A percentile compares a stretch with the other conserved stretches of the same genome.
These are phyloP conservation scores for Dendrolimus kikuchii DNA, from an alignment of 1,140 invertebrate genomes.

Conservation along the genomic window DNA sequence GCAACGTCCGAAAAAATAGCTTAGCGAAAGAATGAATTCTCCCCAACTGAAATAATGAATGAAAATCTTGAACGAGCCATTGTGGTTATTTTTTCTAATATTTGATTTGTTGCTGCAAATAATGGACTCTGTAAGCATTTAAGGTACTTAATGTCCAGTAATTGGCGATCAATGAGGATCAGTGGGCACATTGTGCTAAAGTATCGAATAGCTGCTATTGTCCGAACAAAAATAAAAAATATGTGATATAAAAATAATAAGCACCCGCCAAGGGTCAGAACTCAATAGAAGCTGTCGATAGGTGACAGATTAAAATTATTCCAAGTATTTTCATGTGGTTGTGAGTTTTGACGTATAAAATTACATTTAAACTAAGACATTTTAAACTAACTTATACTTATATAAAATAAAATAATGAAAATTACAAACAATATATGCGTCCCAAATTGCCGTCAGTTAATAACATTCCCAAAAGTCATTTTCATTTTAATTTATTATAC, in stretches of 20 bases:
- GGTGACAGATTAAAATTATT: slow-evolving; percentile 31
- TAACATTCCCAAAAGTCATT: too few species aligned
- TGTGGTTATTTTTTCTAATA: slow-evolving; percentile 54
- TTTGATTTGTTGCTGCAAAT: slow-evolving; percentile 71
- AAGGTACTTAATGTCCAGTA: slow-evolving; percentile 72
- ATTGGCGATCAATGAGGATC: slow-evolving; percentile 72
- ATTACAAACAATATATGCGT: too few species aligned
- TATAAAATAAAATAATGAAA: too few species aligned
- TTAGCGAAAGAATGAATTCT: slow-evolving; percentile 55
- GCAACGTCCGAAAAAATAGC: slow-evolving; percentile 42
- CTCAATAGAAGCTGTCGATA: slow-evolving; percentile 48
- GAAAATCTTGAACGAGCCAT: slow-evolving; percentile 56
- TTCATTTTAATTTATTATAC: too few species aligned
- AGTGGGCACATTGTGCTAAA: slow-evolving; percentile 69
- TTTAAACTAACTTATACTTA: too few species aligned
- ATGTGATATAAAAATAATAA: slow-evolving; percentile 37
- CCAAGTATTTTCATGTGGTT: not conserved
- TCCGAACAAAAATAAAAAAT: slow-evolving; percentile 46
- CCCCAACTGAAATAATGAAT: slow-evolving; percentile 42
- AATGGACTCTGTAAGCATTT: slow-evolving; percentile 63
- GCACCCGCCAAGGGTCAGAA: slow-evolving; percentile 44
- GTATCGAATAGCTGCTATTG: slow-evolving; percentile 53
- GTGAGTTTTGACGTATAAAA: too few species aligned
- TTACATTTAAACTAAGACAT: too few species aligned
- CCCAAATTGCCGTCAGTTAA: too few species aligned